These are phyloP conservation scores for Cinara cedri DNA, from an alignment of 2,888 invertebrate species.

Conservation along the genomic window DNA sequence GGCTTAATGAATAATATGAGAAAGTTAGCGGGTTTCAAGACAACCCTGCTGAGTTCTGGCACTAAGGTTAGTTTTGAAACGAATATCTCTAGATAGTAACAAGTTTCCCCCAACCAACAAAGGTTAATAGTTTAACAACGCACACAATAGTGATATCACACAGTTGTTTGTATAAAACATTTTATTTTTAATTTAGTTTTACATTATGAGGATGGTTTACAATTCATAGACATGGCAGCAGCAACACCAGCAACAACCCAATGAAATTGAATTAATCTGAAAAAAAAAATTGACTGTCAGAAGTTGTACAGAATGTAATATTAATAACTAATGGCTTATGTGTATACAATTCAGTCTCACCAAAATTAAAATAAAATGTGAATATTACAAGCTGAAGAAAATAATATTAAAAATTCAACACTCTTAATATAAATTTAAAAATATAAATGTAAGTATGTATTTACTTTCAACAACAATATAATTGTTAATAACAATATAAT, in stretches of 20 bases:
- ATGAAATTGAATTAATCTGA: slow-evolving; percentile 5
- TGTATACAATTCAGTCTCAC: not conserved
- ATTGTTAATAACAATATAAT: no score
- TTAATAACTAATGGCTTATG: not conserved
- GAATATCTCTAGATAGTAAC: not conserved
- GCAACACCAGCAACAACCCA: slow-evolving; percentile 11
- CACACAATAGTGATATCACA: slow-evolving; percentile 5
- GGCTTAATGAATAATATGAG: slow-evolving; percentile 21
- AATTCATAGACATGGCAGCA: slow-evolving; percentile 10
- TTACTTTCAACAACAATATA: no score
- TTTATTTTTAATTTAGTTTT: slow-evolving; percentile 45
- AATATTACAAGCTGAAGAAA: no score
- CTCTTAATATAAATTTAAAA: no score
- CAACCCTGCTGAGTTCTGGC: not conserved
- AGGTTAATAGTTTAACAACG: not conserved
- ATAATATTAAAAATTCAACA: no score
- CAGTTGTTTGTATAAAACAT: not conserved
- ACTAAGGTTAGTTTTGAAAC: not conserved
- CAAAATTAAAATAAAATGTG: not conserved
- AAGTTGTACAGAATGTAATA: not conserved
- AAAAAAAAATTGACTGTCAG: slow-evolving; percentile 2
- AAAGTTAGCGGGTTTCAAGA: not conserved
- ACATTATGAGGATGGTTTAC: slow-evolving; percentile 20
- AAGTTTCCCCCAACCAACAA: not conserved
- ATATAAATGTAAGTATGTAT: no score